phyloP scores from a whole-genome alignment of 1,140 invertebrate species.

The Paramacrobiotus metropolitanus region DNA sequence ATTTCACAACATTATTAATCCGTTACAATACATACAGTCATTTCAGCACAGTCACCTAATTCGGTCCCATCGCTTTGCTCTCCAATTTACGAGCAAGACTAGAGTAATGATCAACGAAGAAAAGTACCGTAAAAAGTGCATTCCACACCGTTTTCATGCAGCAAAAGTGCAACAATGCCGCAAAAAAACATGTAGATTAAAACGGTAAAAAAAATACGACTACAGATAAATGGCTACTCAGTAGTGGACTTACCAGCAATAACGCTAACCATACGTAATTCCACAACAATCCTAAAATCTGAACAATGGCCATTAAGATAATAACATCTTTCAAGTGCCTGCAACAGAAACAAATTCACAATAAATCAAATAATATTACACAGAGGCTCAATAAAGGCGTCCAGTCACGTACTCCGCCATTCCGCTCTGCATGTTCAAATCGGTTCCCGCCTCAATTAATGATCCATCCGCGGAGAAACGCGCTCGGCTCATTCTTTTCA shows the following conservation, averaged over 20 bases:
- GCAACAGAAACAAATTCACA: neutral
- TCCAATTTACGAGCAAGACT: too few relatives aligned
- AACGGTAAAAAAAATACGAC: too few relatives aligned
- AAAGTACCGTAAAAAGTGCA: too few relatives aligned
- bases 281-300: neutral
- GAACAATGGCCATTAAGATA: neutral
- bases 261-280: neutral
- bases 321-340: neutral
- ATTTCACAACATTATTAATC: too few relatives aligned
- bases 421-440: neutral
- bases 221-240: neutral
- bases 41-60: too few relatives aligned
- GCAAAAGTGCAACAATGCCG: neutral
- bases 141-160: too few relatives aligned
- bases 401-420: neutral
- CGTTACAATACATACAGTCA: too few relatives aligned
- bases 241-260: neutral
- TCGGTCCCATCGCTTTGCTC: too few relatives aligned
- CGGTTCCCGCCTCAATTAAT: neutral
- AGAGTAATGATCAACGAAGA: too few relatives aligned
- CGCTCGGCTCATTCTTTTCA: neutral
- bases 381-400: neutral
- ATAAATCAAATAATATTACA: neutral
- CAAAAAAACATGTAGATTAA: neutral
- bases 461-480: neutral